Base-by-base conservation (phyloP, 1,140 invertebrate genomes). In the Caerostris darwini region DNA sequence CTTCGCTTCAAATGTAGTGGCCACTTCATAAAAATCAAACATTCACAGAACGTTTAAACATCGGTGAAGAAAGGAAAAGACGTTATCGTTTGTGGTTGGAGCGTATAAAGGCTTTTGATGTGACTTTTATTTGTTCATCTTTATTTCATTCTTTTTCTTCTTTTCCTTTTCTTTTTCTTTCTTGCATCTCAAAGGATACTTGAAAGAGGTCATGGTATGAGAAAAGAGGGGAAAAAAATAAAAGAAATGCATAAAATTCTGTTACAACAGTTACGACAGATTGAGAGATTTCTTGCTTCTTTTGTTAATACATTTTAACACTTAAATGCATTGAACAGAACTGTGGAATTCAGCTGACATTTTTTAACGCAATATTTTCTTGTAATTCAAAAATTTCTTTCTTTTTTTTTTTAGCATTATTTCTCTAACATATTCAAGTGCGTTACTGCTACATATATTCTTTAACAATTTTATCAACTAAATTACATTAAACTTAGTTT, bases 1-100 rank as follows among this genome's bases (percentile, higher is more conserved):
- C 90, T 92, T 81, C 59, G n/a, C 90, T 85, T 90, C 50, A 67
- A 61, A 92, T 92, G 90, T 83, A 92, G 90, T 92, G 90, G 58
- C 90, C 90, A 92, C 90, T 92, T 85, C 56, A 92, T 34, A 64
- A 92, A 83, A 92, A 85, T 92, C 90, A 92, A 92, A 92, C 54
- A 92, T 92, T 85, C 77, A 50, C 69, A 57, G 54, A 85, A 50
- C n/a, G 59, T 85, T 85, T 90, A 69, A 87, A 87, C 85, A 87
- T 59, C 10, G 19, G 85, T 87, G 85, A 58, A 59, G 58, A 53
- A 59, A 87, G 82, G 82, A 57, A 58, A 85, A 57, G 71, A 77
- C 71, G 71, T 53, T 77, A 77, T 77, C 34, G 71, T 19, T 85
- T 5, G 82, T 85, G 57, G n/a, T n/a, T 57, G 56, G 17, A 85